Conservation (phyloP, 2,888 invertebrate genomes). For the Nemotelus pantherinus region DNA sequence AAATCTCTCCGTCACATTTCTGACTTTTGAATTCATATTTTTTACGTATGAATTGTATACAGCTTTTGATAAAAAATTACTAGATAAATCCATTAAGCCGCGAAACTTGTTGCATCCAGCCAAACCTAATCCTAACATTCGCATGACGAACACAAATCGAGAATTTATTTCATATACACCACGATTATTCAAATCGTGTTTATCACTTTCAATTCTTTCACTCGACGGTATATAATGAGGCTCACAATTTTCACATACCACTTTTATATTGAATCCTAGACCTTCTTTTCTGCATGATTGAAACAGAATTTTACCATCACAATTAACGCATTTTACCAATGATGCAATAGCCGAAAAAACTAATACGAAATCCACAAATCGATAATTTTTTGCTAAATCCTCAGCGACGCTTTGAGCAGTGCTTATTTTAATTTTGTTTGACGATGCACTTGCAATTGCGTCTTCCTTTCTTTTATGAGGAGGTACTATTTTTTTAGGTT, state of each 20-base stretch:
- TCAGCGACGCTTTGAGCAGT: slow-evolving; percentile 11
- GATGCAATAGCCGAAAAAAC: slow-evolving; percentile 5
- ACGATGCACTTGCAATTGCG: slow-evolving; percentile 4
- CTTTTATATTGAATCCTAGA: no score
- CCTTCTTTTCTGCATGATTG: no score
- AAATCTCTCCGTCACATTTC: no score
- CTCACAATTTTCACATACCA: neutral
- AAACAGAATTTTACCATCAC: neutral
- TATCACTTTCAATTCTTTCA: neutral
- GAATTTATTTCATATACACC: neutral
- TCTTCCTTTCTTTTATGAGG: slow-evolving; percentile 11
- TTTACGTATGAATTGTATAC: no score
- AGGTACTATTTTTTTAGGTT: neutral
- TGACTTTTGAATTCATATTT: no score
- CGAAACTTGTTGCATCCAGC: slow-evolving; percentile 15
- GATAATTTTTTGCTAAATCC: neutral
- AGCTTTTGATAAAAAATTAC: no score
- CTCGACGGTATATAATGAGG: slow-evolving; percentile 4
- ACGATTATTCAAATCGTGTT: no score
- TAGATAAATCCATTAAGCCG: neutral
- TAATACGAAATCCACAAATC: slow-evolving; percentile 11
- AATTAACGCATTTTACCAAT: slow-evolving; percentile 4
- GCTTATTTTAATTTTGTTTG: slow-evolving; percentile 16
- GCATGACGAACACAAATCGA: slow-evolving; percentile 13
- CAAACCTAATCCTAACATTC: slow-evolving; percentile 5